These are phyloP conservation scores for Poeciliopsis gracilis DNA, from an alignment of 2,797 vertebrate species.

Conservation along the genomic window DNA sequence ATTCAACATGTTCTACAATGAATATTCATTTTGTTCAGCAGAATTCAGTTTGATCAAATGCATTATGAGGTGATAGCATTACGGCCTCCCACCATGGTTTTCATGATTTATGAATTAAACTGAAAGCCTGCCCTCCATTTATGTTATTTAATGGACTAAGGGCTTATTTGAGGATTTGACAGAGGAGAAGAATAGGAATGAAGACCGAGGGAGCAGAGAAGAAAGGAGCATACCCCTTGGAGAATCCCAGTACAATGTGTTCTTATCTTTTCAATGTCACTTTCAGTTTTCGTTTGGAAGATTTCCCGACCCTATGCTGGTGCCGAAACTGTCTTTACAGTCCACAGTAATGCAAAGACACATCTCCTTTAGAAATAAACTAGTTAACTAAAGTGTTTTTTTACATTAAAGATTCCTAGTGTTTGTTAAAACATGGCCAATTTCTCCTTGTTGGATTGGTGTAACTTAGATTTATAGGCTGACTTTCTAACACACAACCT, in stretches of 20 bases:
- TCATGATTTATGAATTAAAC: slow-evolving; percentile 73
- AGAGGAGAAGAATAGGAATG: slow-evolving; percentile 50
- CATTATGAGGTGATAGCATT: slow-evolving; percentile 42
- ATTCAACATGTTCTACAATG: slow-evolving; percentile 1
- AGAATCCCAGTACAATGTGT: slow-evolving; percentile 58
- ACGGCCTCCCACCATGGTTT: slow-evolving; percentile 48
- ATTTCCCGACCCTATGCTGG: slow-evolving; percentile 20
- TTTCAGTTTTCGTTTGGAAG: slow-evolving; percentile 60
- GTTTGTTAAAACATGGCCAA: background rate
- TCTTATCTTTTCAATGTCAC: slow-evolving; percentile 77
- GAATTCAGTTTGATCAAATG: slow-evolving; percentile 51
- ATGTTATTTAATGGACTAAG: slow-evolving; percentile 63
- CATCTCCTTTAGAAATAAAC: background rate
- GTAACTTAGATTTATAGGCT: background rate
- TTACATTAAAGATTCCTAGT: background rate
- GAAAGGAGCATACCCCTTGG: slow-evolving; percentile 50
- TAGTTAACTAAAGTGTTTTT: background rate
- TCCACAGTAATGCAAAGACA: slow-evolving; percentile 4
- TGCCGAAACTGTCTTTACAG: slow-evolving; percentile 23
- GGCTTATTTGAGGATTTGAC: slow-evolving; percentile 69
- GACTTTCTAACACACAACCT: background rate
- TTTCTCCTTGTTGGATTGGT: background rate
- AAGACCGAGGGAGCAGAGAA: slow-evolving; percentile 45
- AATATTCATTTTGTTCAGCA: slow-evolving; percentile 44
- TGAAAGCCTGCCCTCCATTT: slow-evolving; percentile 64